Evolutionary conservation across 1,140 invertebrate genomes (phyloP).

Genomic region (Eubasilissa regina): DNA sequence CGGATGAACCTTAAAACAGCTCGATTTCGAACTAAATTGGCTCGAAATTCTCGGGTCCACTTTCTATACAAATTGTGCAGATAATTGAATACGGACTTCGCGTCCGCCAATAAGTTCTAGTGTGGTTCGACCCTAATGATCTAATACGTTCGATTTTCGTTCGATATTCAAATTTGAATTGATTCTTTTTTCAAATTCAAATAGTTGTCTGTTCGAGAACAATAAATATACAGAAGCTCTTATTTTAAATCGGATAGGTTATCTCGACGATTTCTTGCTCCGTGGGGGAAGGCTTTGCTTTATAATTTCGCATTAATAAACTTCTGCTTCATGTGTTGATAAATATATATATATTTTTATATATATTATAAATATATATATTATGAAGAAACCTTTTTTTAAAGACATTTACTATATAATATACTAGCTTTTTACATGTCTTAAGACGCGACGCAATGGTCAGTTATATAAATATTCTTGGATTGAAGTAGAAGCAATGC

Average conservation of each 20-base stretch:
- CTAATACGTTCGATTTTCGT: conserved; percentile 49
- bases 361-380: no score
- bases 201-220: conserved; percentile 32
- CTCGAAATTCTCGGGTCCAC: conserved; percentile 43
- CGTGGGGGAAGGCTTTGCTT: not conserved
- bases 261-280: not conserved
- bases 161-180: conserved; percentile 50
- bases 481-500: no score
- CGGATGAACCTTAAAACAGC: conserved; percentile 20
- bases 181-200: conserved; percentile 38
- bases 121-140: conserved; percentile 42
- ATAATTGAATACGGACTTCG: conserved; percentile 53
- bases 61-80: not conserved
- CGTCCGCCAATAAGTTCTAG: conserved; percentile 50
- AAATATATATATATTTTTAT: no score
- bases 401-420: no score
- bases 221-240: conserved; percentile 41
- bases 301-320: not conserved
- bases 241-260: conserved; percentile 30
- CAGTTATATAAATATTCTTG: no score
- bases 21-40: conserved; percentile 58
- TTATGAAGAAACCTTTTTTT: no score
- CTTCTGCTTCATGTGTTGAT: no score
- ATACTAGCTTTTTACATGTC: no score
- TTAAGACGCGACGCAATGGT: no score